Evolutionary conservation across 2,797 vertebrate genomes (phyloP), one percentile per base, ranked within the genome.

Genomic region (Artibeus jamaicensis): DNA sequence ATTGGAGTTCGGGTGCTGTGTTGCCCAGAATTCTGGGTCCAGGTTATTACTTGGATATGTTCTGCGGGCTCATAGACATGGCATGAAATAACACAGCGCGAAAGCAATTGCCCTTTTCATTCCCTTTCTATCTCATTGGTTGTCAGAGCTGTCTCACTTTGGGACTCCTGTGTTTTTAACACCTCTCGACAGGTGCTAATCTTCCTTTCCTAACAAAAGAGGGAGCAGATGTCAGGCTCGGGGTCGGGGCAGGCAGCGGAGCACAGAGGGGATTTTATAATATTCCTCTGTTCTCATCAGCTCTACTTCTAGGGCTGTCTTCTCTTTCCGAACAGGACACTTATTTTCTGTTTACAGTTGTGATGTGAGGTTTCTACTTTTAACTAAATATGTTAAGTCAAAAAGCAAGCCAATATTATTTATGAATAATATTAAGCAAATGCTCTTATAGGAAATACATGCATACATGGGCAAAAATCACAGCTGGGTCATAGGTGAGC

Each of bases 131-230:
- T 57, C 79, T 74, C 73, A 78, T 67, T 0, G 0, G 2, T 59
- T 48, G 62, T 92, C 74, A 74, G 91, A 7, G 3, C 50, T 53
- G 15, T 29, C 65, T 92, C 57, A 0, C 6, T 67, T 86, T 37
- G 29, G 50, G 46, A 55, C 62, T n/a, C 12, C 70, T 46, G 2
- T 46, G 50, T 71, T 92, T 87, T 50, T 91, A 68, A 91, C 91
- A 87, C 46, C 95, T 92, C 86, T 94, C 88, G 55, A 76, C 74
- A 68, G 42, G 65, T 65, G 83, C 86, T 86, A 55, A 86, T 83
- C 71, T 90, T 81, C 42, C 39, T 83, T 89, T 89, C 55, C 62
- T 88, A 86, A 79, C 86, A 48, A 91, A 86, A 95, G 68, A 73
- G 39, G 57, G 82, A 91, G 82, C 96, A 91, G 74, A 68, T 93